Evolutionary conservation across 1,140 invertebrate genomes (phyloP), one percentile per base, ranked within the genome.

Genomic region (Sycobia sp.): DNA sequence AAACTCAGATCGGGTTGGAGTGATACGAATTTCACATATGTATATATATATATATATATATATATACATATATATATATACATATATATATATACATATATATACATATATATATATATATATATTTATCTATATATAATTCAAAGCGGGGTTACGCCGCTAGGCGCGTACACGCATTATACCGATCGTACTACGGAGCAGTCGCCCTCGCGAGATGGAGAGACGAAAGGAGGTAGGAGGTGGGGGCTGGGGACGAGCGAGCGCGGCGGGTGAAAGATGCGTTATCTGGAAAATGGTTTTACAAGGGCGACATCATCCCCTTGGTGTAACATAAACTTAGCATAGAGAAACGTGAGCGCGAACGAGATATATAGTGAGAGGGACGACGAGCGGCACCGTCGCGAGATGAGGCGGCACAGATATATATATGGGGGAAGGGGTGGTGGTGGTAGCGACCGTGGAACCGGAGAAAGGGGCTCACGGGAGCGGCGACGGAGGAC

Each of bases 221-320:
- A 72, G 73, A 76, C 75, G 73, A 74, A 76, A 76, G 74, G 75
- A 76, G 62, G 73, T 76, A 55, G 34, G 60, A 58, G 55, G 49
- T 34, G 29, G 29, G 5, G 29, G 29, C 29, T 32, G 5, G 29
- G 29, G 29, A 4, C 29, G 29, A 14, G 32, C 3, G 32, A 36
- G 32, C 10, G 49, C 32, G 49, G 32, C n/a, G 43, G 13, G 29
- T 71, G 54, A 61, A 65, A 74, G 72, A 78, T 78, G 74, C 67
- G 76, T 80, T 80, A 80, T 80, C 77, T 73, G 74, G n/a, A 64
- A 74, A 80, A 79, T 78, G 76, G 78, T 80, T 81, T 80, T 76
- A 79, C 78, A 80, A 80, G 78, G 79, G 77, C 74, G 76, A 80
- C 77, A 80, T 79, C n/a, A n/a, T n/a, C n/a, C 79, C 78, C 78